Percentiles rank a stretch among this genome's conserved stretches.
These are phyloP conservation scores for Chaetorhynchus papuensis DNA, from an alignment of 2,113 vertebrate genomes.

Conservation along the genomic window DNA sequence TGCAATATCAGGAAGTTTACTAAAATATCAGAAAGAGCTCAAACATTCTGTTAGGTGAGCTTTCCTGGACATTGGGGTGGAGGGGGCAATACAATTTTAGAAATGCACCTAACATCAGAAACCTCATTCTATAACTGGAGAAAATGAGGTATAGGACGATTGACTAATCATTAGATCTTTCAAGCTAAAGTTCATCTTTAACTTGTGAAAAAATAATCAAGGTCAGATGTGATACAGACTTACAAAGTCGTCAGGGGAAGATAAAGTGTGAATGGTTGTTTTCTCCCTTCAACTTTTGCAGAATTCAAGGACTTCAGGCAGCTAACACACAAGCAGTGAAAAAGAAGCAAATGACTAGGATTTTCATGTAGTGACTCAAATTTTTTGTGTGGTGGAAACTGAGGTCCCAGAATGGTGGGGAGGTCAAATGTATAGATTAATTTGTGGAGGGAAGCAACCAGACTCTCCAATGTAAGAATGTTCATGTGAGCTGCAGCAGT, in stretches of 20 bases:
- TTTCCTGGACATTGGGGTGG: background rate
- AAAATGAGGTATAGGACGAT: background rate
- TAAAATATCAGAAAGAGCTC: background rate
- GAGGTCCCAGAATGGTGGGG: background rate
- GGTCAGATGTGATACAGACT: background rate
- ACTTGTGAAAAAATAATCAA: background rate
- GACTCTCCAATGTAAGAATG: background rate
- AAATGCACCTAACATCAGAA: background rate
- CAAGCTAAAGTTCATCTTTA: background rate
- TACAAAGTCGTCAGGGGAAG: background rate
- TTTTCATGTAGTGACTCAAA: background rate
- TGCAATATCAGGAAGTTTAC: background rate
- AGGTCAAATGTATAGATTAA: background rate
- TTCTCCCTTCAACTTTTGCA: background rate
- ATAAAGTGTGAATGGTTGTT: background rate
- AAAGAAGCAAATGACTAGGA: background rate
- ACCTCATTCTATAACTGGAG: background rate
- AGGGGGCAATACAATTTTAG: background rate
- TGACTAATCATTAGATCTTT: background rate
- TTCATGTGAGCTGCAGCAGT: background rate
- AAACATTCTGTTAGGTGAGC: background rate
- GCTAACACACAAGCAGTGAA: background rate
- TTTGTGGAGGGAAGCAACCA: background rate
- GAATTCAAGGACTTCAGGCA: background rate
- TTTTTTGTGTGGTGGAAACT: background rate